Evolutionary conservation across 2,888 invertebrate genomes (phyloP), one percentile per base, ranked within the genome.

Genomic region (Drymonia ruficornis): DNA sequence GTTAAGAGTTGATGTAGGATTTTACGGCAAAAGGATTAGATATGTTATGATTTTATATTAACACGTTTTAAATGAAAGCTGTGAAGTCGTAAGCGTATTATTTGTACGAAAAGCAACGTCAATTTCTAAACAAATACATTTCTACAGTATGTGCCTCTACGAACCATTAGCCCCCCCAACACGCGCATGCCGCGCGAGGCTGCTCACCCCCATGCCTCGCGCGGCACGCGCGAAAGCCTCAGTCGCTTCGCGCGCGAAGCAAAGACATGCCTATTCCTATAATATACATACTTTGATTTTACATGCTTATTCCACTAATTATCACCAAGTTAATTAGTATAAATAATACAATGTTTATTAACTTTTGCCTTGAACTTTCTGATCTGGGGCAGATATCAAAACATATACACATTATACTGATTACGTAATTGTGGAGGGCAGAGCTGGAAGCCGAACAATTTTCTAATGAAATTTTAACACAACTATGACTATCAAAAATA

Each of bases 301-400:
- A 34, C n/a, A 46, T 47, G 44, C 50, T 44, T 31, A 56, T 38
- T 42, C 15, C 9, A 40, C 42, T 63, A 56, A 63, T 63, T 63
- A 56, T 23, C 19, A 16, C 6, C 9, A 19, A 55, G 43, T 6
- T 51, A 45, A 49, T 46, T 29, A 48, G 42, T 49, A 52, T 51
- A 53, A 63, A 60, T 62, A 59, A 46, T 42, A 53, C 54, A 31
- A 52, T 52, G 40, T 60, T 63, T 60, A 63, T 63, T 63, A 38
- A 29, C 23, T 13, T 47, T 42, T 49, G 12, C 52, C 34, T 53
- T 43, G 49, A 59, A 43, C 40, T 23, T 49, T 28, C n/a, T 15
- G 11, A 40, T 16, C 15, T 6, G 40, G 44, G 28, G 7, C 45
- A 28, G 45, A 13, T 45, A 45, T 28, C 2, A 1, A 4, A 4